A percentile compares a stretch with the other conserved stretches of the same genome.
phyloP scores from a whole-genome alignment of 92 coral and sea anemone species.

The Micromussa lordhowensis region DNA sequence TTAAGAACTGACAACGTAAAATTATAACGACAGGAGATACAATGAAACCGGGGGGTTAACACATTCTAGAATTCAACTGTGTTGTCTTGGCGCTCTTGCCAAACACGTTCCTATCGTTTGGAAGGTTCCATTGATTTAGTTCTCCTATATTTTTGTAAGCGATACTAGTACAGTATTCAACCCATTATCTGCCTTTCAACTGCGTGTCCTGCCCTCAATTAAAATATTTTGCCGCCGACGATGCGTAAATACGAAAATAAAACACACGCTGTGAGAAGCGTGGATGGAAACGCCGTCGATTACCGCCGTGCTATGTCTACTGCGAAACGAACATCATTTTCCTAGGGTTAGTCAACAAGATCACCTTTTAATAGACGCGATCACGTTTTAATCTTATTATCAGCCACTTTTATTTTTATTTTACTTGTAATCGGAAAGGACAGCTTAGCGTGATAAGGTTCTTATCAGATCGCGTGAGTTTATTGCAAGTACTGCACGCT shows the following conservation, averaged over 20 bases:
- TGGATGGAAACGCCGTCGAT: background rate
- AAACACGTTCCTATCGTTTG: background rate
- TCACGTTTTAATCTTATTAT: slow-evolving; percentile 2
- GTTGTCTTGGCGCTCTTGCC: background rate
- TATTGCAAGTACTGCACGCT: background rate
- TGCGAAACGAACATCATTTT: background rate
- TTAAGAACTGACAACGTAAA: too few relatives aligned
- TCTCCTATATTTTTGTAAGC: background rate
- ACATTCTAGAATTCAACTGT: background rate
- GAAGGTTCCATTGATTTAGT: background rate
- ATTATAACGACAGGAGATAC: background rate
- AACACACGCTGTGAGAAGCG: background rate
- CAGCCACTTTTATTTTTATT: slow-evolving; percentile 3
- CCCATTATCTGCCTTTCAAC: background rate
- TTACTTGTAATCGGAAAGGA: background rate
- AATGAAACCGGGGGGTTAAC: background rate
- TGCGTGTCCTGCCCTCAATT: background rate
- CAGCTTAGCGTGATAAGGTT: background rate
- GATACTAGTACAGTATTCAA: background rate
- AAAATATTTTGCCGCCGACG: background rate
- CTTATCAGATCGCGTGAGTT: background rate
- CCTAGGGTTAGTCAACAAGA: background rate
- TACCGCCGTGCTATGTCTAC: background rate
- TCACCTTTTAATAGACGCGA: background rate
- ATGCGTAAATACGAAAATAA: background rate